Conservation (phyloP, 2,113 vertebrate genomes). For the Phylloscopus whistleri region DNA sequence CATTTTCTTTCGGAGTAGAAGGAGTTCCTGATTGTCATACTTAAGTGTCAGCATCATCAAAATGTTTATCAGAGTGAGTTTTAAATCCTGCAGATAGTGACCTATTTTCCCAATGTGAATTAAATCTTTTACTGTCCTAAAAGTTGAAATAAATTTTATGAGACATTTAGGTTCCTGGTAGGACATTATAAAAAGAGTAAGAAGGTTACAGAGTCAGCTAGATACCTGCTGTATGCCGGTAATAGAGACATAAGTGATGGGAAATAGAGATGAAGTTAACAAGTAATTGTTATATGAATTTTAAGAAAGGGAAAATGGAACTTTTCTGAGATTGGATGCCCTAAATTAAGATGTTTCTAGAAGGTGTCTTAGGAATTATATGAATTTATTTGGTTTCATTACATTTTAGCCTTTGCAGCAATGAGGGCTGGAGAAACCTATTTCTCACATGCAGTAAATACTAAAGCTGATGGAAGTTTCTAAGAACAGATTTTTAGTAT, state of each 20-base stretch:
- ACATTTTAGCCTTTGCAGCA: neutral
- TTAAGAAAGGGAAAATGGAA: neutral
- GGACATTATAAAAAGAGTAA: neutral
- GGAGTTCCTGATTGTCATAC: neutral
- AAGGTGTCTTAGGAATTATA: neutral
- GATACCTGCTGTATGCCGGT: neutral
- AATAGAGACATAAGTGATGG: neutral
- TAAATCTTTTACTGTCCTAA: neutral
- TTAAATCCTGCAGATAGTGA: neutral
- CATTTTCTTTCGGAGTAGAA: neutral
- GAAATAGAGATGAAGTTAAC: neutral
- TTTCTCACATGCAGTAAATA: neutral
- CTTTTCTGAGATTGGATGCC: neutral
- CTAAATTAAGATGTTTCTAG: neutral
- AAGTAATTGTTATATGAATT: neutral
- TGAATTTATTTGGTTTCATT: neutral
- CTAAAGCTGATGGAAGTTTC: neutral
- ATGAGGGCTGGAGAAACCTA: neutral
- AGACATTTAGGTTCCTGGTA: neutral
- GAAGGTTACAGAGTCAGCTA: neutral
- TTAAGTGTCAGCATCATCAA: neutral
- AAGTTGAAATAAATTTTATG: neutral
- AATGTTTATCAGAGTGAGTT: neutral
- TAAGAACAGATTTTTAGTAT: neutral
- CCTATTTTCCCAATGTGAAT: neutral